These are phyloP conservation scores for Antheraea yamamai DNA, from an alignment of 2,888 invertebrate genomes.

Conservation along the genomic window DNA sequence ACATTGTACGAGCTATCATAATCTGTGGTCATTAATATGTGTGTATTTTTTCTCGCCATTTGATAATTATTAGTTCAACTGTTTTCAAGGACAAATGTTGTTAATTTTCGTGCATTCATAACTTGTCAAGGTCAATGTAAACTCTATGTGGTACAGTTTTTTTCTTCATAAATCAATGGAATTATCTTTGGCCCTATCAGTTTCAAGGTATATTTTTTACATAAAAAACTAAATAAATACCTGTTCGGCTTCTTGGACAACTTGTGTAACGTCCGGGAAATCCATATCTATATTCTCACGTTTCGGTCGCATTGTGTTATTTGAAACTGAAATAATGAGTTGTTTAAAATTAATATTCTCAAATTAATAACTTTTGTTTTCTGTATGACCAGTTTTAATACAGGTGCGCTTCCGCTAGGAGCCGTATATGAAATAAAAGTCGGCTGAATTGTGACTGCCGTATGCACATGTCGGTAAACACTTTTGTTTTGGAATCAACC, in stretches of 20 bases:
- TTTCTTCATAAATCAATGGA: no score
- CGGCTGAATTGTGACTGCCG: no score
- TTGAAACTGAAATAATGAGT: slow-evolving; percentile 28
- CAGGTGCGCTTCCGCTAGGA: background rate
- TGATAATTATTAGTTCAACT: background rate
- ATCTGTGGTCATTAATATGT: no score
- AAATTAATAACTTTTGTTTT: background rate
- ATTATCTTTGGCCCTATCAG: background rate
- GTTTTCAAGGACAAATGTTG: background rate
- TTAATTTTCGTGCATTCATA: background rate
- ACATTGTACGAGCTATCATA: no score
- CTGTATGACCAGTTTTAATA: background rate
- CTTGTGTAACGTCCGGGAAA: slow-evolving; percentile 51
- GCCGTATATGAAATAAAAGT: no score
- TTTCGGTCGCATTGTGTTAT: slow-evolving; percentile 46
- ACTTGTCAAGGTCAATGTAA: no score
- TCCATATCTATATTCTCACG: slow-evolving; percentile 45
- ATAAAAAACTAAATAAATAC: slow-evolving; percentile 36
- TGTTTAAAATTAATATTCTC: background rate
- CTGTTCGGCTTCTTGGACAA: slow-evolving; percentile 60
- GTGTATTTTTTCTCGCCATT: background rate
- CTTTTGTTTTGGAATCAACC: no score
- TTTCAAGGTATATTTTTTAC: background rate
- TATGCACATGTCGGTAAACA: no score
- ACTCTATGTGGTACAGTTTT: no score